Base-by-base conservation (phyloP, 2,113 vertebrate genomes). In the Carassius gibelio region DNA sequence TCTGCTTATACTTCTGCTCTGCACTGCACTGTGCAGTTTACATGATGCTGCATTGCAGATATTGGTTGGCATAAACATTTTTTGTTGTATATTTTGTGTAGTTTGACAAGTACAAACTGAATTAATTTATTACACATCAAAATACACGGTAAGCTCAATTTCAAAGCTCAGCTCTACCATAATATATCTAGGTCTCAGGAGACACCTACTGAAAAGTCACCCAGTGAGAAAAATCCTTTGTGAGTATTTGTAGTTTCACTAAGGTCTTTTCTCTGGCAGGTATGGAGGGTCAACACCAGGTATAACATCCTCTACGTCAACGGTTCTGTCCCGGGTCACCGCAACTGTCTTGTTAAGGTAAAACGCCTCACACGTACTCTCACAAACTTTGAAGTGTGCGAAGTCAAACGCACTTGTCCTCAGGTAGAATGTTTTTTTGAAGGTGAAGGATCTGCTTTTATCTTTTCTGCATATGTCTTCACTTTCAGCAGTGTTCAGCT, bases 221-320 rank as follows among this genome's bases (percentile, higher is more conserved):
- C 78, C 38, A 48, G 9, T 59, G 23, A 21, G 59, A 64, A 26
- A 84, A 45, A 34, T n/a, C 8, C 9, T 75, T 55, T 62, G 50
- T 57, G 82, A 52, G 23, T 42, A 15, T 75, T 4, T 84, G 23
- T 42, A 45, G 38, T 72, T 72, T 81, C 21, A 71, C 34, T 23
- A 23, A 48, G 36, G n/a, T 61, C 76, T 48, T 34, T n/a, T 82
- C 52, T 83, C 34, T 74, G 13, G 26, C 93, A 99, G 98, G 93
- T 99, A 23, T 99, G 97, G 98, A 95, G 97, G 90, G 92, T 99
- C 90, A 99, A 97, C 90, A 98, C 96, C 89, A 98, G 96, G 87
- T 91, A 94, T 78, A 96, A 99, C 78, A 92, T 99, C 75, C 94
- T 99, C 87, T 99, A 98, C 26, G 94, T 99, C 21, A 92, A 98